Evolutionary conservation across 1,140 invertebrate genomes (phyloP).

Genomic region (Brachionus paranguensis): DNA sequence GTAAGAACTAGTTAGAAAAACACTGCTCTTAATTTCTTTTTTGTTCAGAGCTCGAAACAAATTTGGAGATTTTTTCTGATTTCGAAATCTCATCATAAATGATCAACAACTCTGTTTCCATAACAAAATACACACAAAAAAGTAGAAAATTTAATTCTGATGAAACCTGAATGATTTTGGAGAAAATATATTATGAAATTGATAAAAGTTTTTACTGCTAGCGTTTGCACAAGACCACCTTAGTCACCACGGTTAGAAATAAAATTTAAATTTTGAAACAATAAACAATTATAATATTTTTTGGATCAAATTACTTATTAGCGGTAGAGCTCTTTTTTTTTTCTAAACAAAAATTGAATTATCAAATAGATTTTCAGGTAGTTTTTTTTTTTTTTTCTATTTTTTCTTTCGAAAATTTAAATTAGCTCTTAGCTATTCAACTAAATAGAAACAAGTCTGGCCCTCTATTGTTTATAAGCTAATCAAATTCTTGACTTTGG

Average conservation of each 20-base stretch:
- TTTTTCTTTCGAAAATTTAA: not conserved
- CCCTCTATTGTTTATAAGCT: not conserved
- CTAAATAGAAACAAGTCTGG: conserved; percentile 14
- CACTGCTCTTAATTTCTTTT: not conserved
- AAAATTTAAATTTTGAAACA: conserved; percentile 18
- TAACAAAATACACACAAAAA: conserved; percentile 29
- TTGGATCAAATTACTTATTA: conserved; percentile 20
- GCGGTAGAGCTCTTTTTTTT: conserved; percentile 2
- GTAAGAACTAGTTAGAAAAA: not conserved
- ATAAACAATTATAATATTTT: conserved; percentile 22
- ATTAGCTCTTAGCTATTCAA: conserved; percentile 29
- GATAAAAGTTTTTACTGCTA: conserved; percentile 11
- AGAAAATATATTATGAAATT: conserved; percentile 31
- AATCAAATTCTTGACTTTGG: not conserved
- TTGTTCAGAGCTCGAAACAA: not conserved
- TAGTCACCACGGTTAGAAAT: not conserved
- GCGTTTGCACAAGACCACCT: not conserved
- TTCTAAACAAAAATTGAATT: conserved; percentile 34
- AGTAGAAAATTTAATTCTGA: not conserved
- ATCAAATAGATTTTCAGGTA: conserved; percentile 35
- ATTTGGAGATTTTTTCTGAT: not conserved
- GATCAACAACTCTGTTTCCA: conserved; percentile 16
- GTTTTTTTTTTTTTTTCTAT: not conserved
- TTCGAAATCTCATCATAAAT: conserved; percentile 19
- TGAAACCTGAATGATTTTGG: conserved; percentile 27